Base-by-base conservation (phyloP, 2,113 vertebrate genomes). In the Delphinus delphis region DNA sequence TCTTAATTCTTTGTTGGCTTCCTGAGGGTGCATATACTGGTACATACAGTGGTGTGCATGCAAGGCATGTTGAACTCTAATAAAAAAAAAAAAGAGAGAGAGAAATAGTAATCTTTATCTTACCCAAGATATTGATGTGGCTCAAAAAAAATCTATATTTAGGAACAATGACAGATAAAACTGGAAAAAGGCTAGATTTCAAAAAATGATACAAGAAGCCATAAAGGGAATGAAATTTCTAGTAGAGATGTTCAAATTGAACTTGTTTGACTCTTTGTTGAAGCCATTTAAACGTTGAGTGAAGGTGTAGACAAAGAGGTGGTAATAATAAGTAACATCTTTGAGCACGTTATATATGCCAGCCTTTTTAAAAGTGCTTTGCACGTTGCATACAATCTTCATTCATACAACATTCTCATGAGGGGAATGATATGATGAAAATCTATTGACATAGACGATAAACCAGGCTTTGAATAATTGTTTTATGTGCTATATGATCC, bases 161-260 rank as follows among this genome's bases (percentile, higher is more conserved):
- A 67, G 84, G 14, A 89, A 47, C 33, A 93, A 73, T 13, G 31
- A 67, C 28, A 92, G 8, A 47, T 28, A 73, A 73, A 55, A 63
- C 4, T 80, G 88, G 65, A 50, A 76, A 95, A 77, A 53, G 13
- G 1, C 12, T 77, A 38, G 11, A 82, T 77, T 89, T 87, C 7
- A 58, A 91, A 94, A 60, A 80, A 11, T 41, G 84, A 76, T 38
- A 62, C 4, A 93, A 50, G 50, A 95, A 47, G 15, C 63, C 36
- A 88, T 71, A 96, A 63, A 60, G 7, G 1, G 1, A 77, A 36
- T 65, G 12, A n/a, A 50, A 81, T 81, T 71, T 96, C n/a, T 83
- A 71, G 28, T 68, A 90, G 31, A 87, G 3, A 91, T 68, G 12
- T 58, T 90, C 17, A 68, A 31, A 13, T 5, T 76, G 41, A 93